Percentiles rank a stretch among this genome's conserved stretches.
phyloP scores from a whole-genome alignment of 2,888 invertebrate species.

The Patella caerulea region DNA sequence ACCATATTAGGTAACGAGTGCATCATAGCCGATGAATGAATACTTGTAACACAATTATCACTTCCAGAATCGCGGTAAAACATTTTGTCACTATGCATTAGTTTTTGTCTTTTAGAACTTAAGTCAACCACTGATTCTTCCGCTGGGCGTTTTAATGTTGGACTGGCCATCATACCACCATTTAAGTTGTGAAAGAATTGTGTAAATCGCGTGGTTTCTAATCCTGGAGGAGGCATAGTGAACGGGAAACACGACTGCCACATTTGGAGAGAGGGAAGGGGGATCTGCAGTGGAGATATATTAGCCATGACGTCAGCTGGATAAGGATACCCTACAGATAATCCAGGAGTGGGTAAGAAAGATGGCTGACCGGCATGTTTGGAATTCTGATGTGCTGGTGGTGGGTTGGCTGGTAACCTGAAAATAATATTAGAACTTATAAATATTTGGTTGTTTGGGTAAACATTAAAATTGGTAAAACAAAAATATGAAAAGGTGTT shows the following conservation, averaged over 20 bases:
- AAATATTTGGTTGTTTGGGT: too few species aligned
- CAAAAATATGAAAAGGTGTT: too few species aligned
- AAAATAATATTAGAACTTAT: neutral
- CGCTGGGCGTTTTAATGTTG: slow-evolving; percentile 9
- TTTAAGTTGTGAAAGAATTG: slow-evolving; percentile 26
- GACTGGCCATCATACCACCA: slow-evolving; percentile 10
- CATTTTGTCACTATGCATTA: neutral
- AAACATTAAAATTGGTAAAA: too few species aligned
- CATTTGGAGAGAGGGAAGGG: slow-evolving; percentile 20
- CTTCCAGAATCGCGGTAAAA: neutral
- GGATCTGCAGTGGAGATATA: slow-evolving; percentile 11
- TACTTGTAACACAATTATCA: neutral
- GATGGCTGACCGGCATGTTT: neutral
- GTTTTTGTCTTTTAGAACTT: slow-evolving; percentile 22
- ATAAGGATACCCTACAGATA: neutral
- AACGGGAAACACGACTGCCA: slow-evolving; percentile 26
- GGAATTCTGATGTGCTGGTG: slow-evolving; percentile 5
- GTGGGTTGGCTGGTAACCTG: slow-evolving; percentile 1
- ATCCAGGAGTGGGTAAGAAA: neutral
- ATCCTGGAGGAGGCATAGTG: slow-evolving; percentile 20
- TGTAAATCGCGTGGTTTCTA: slow-evolving; percentile 23
- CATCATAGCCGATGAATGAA: neutral
- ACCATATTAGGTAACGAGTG: neutral
- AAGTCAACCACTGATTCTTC: slow-evolving; percentile 19
- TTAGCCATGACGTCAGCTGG: neutral